Evolutionary conservation across 2,113 vertebrate species (phyloP), one percentile per base, ranked within the genome.

Genomic region (Cinclus cinclus): DNA sequence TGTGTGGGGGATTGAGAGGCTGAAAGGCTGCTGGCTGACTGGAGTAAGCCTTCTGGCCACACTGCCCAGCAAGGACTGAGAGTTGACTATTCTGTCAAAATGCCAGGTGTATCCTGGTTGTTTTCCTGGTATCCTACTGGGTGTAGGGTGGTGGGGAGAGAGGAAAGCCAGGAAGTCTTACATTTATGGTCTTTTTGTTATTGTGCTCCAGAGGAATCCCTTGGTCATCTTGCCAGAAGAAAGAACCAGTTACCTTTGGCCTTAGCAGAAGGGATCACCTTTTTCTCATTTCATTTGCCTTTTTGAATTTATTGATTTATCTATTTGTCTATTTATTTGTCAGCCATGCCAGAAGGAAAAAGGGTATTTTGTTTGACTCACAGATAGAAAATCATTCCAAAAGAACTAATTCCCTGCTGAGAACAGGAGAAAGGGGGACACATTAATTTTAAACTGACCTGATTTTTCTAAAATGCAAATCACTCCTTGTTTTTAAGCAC

Each of bases 391-490:
- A 87, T 64, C 11, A 25, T 68, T 89, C 28, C 14, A 81, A 56
- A 81, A 86, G 75, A 59, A 0, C 13, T 18, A 84, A 41, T 53
- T 87, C 10, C 31, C 46, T 60, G 18, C 39, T 0, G 1, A 83
- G 71, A 93, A 91, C 44, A 82, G 67, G 53, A 71, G 23, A 47
- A 85, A 84, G 16, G 79, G 1, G 18, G 91, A 82, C 35, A 50
- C 10, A 65, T 74, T 78, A 31, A 87, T 65, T 92, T 78, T 82
- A 95, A 91, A 77, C 24, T 50, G 42, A 90, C 39, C 28, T 91
- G 50, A 75, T 92, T 95, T 87, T 92, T 95, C 21, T 88, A 93
- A 85, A 31, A 91, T 15, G 15, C 47, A 63, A 68, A 63, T 30
- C 39, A 90, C 35, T 84, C 53, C 58, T 31, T 71, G 15, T 49